Evolutionary conservation across 2,888 invertebrate species (phyloP).

Genomic region (Antheraea yamamai): DNA sequence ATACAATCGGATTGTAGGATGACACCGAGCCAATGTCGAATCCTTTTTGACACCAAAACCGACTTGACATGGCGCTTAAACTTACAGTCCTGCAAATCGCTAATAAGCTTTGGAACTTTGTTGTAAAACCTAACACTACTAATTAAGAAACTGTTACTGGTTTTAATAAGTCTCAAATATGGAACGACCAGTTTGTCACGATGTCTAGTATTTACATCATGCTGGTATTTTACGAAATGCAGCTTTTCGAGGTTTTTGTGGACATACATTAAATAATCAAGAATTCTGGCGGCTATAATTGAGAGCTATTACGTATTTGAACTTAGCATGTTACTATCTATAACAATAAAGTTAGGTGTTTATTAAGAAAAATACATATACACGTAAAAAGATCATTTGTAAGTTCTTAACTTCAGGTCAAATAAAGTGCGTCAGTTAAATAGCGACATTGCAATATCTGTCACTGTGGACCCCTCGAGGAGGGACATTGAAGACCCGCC

Average conservation of each 20-base stretch:
- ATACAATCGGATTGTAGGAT: slow-evolving; percentile 59
- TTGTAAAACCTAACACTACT: no score
- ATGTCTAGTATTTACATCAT: no score
- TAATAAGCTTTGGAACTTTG: no score
- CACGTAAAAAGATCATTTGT: not conserved
- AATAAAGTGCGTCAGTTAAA: slow-evolving; percentile 8
- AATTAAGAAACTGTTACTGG: no score
- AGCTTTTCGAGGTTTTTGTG: no score
- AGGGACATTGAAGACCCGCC: slow-evolving; percentile 27
- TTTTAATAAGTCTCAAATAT: no score
- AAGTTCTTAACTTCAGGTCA: not conserved
- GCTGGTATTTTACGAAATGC: no score
- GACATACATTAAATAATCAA: no score
- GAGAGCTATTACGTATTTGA: not conserved
- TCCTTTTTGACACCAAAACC: no score
- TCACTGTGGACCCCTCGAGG: slow-evolving; percentile 24
- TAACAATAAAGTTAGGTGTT: not conserved
- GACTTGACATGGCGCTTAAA: no score
- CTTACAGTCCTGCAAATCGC: no score
- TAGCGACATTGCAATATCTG: slow-evolving; percentile 10
- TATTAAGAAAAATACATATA: not conserved
- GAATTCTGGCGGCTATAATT: not conserved
- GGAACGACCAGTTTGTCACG: no score
- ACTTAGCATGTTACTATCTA: not conserved
- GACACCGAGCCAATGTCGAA: slow-evolving; percentile 19